Evolutionary conservation across 2,888 invertebrate genomes (phyloP), one percentile per base, ranked within the genome.

Genomic region (Graphium colonna): DNA sequence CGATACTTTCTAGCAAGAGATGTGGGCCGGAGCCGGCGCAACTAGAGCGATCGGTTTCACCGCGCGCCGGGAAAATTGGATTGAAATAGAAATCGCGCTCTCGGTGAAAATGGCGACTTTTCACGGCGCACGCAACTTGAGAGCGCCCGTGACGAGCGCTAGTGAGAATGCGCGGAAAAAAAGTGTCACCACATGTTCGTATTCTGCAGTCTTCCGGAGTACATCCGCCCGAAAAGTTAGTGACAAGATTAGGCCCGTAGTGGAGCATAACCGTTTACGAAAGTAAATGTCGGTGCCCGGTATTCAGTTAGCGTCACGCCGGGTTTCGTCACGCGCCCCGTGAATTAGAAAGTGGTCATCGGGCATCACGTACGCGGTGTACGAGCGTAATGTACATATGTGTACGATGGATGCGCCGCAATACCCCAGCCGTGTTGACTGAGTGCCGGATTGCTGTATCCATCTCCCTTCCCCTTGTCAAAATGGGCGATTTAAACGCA

Each of bases 31-130:
- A 69, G 79, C 69, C 74, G 70, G 75, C 79, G 80, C 84, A 86
- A 89, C 83, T 87, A 71, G 89, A 87, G 85, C 88, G 83, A 84
- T 87, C 82, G 84, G 85, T 89, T 87, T 89, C 88, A 82, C 86
- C 73, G 75, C 77, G 78, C 80, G 83, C 74, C 79, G 85, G 84
- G 87, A 86, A 87, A 89, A 88, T 86, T 80, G 78, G 85, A 87
- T 86, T 87, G 89, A 89, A 89, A 89, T 88, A 88, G 89, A 88
- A 88, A 89, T 86, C 84, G 82, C 78, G 69, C 56, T n/a, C n/a
- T 62, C 73, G 74, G 85, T 77, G 88, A 77, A 88, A 88, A 88
- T 82, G n/a, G n/a, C 73, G 67, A 62, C 71, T 85, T 87, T 87
- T 84, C 86, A 73, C 82, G 82, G 82, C 78, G 80, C 75, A 78